Percentiles rank a stretch among this genome's conserved stretches.
Evolutionary conservation across 2,797 vertebrate species (phyloP).

Genomic region (Hozukius guyotensis): DNA sequence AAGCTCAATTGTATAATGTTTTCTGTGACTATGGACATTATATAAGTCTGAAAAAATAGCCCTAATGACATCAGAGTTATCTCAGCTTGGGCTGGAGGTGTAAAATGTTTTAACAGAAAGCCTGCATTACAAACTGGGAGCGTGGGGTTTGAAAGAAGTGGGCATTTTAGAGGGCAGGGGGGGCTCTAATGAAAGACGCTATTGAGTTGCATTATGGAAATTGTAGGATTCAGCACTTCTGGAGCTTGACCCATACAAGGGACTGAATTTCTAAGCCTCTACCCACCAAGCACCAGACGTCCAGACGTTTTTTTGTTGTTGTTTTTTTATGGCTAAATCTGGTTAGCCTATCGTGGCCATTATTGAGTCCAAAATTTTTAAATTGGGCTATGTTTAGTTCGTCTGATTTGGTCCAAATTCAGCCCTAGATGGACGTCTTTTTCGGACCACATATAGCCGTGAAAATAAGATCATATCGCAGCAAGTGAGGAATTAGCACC

Average conservation of each 20-base stretch:
- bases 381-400: too few relatives aligned
- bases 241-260: background rate
- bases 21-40: background rate
- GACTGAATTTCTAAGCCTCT: background rate
- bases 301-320: too few relatives aligned
- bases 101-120: background rate
- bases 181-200: background rate
- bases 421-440: too few relatives aligned
- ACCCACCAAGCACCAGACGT: background rate
- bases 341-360: too few relatives aligned
- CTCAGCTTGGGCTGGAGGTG: background rate
- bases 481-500: too few relatives aligned
- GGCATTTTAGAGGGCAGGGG: background rate
- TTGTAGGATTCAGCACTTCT: background rate
- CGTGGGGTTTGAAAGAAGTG: background rate
- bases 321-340: too few relatives aligned
- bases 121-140: background rate
- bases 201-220: conserved; percentile 12
- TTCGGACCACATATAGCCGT: too few relatives aligned
- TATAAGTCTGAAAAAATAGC: background rate
- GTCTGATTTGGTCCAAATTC: too few relatives aligned
- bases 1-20: background rate
- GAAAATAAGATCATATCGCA: too few relatives aligned
- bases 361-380: too few relatives aligned
- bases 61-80: background rate